Evolutionary conservation across 1,140 invertebrate genomes (phyloP).

Genomic region (Heterodera carotae): DNA sequence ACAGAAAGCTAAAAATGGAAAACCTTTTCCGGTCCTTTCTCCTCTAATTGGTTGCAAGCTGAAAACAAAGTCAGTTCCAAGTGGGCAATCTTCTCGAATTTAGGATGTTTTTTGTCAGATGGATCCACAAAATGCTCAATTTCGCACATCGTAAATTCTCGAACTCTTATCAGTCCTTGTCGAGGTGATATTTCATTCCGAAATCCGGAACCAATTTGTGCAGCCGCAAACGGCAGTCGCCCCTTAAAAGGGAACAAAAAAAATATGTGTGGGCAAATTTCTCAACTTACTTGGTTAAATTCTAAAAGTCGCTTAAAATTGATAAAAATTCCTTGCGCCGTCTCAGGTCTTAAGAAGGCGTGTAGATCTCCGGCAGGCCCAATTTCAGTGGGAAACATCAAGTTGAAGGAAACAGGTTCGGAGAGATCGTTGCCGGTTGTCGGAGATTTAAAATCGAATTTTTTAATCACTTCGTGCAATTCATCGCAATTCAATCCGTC

Average conservation of each 20-base stretch:
- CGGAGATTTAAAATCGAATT: conserved; percentile 91
- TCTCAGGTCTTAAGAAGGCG: conserved; percentile 82
- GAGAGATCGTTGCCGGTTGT: conserved; percentile 88
- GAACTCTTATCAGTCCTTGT: conserved; percentile 83
- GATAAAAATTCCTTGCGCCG: conserved; percentile 98
- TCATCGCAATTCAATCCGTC: conserved; percentile 86
- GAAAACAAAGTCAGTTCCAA: conserved; percentile 82
- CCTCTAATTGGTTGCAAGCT: conserved; percentile 89
- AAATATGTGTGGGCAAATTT: background rate
- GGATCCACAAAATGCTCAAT: conserved; percentile 99
- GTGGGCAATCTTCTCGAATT: conserved; percentile 80
- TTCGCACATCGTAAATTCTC: conserved; percentile 98
- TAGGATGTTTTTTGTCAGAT: conserved; percentile 81
- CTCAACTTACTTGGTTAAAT: conserved; percentile 77
- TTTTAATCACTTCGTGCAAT: conserved; percentile 79
- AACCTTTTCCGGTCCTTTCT: conserved; percentile 62
- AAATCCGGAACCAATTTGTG: conserved; percentile 95
- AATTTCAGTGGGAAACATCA: conserved; percentile 97
- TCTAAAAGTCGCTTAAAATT: conserved; percentile 95
- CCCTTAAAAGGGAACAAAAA: conserved; percentile 71
- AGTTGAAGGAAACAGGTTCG: conserved; percentile 94
- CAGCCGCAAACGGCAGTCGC: conserved; percentile 91
- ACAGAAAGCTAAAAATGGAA: conserved; percentile 13
- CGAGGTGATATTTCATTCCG: conserved; percentile 98
- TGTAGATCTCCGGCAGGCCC: conserved; percentile 79